These are phyloP conservation scores for Phyllotreta striolata DNA, from an alignment of 2,888 invertebrate species.

Conservation along the genomic window DNA sequence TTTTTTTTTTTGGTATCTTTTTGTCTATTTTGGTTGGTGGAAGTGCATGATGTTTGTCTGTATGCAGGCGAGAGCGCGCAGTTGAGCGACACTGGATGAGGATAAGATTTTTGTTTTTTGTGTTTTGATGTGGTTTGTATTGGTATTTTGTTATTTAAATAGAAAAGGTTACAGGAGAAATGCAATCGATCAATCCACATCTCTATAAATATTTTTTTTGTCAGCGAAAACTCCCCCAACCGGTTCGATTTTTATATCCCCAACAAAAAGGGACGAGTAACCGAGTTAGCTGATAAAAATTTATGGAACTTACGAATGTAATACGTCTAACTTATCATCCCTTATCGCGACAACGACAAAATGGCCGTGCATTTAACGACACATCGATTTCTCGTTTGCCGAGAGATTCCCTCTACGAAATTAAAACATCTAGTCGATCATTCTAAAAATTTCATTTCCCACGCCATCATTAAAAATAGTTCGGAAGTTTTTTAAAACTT, in stretches of 20 bases:
- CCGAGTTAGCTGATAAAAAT: conserved; percentile 25
- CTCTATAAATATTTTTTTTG: conserved; percentile 12
- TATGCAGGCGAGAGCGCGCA: conserved; percentile 58
- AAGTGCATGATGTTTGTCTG: conserved; percentile 63
- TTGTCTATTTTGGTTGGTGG: conserved; percentile 57
- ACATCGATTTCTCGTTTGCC: background rate
- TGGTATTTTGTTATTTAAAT: conserved; percentile 26
- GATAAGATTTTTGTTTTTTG: conserved; percentile 36
- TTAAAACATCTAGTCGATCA: too few species aligned
- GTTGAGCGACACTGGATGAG: conserved; percentile 42
- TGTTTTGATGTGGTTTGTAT: conserved; percentile 35
- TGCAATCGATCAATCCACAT: too few species aligned
- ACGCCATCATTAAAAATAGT: too few species aligned
- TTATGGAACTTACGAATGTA: conserved; percentile 25
- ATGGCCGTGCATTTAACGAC: conserved; percentile 1
- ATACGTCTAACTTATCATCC: conserved; percentile 17
- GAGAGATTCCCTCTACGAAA: too few species aligned
- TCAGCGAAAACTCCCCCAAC: too few species aligned
- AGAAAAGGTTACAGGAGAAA: conserved; percentile 18
- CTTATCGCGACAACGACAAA: conserved; percentile 12
- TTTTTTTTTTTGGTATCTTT: conserved; percentile 44
- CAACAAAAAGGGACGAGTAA: background rate
- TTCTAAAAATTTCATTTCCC: too few species aligned
- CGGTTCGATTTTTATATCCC: too few species aligned
- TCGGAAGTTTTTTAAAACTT: too few species aligned